Percentiles rank a stretch among this genome's conserved stretches.
Conservation (phyloP, 2,888 invertebrate species). For the Lochmaea capreae region DNA sequence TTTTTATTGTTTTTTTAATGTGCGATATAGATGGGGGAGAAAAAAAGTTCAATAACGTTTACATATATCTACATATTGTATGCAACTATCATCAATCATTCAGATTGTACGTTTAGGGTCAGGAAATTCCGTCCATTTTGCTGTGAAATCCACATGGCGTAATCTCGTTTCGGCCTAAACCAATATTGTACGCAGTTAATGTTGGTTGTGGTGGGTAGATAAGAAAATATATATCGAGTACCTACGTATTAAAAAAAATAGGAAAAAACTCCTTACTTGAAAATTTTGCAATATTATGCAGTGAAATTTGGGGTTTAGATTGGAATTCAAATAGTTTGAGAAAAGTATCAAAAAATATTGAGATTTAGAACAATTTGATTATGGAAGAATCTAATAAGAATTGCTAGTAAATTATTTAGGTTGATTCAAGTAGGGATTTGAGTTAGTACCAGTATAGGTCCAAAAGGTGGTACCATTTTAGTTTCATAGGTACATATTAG, state of each 20-base stretch:
- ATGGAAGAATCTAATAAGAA: too few species aligned
- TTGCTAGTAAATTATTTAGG: too few species aligned
- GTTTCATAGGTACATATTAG: too few species aligned
- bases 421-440: too few species aligned
- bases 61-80: constrained; percentile 7
- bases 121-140: constrained; percentile 22
- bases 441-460: too few species aligned
- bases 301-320: not conserved
- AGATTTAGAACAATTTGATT: too few species aligned
- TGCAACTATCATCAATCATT: constrained; percentile 25
- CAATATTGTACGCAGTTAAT: constrained; percentile 12
- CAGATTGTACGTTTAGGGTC: constrained; percentile 25
- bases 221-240: constrained; percentile 12
- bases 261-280: not conserved
- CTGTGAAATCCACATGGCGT: constrained; percentile 18
- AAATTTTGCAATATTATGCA: not conserved
- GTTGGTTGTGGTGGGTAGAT: constrained; percentile 10
- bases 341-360: too few species aligned
- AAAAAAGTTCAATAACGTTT: constrained; percentile 6
- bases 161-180: constrained; percentile 13
- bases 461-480: too few species aligned
- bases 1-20: not conserved
- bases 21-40: not conserved
- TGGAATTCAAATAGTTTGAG: too few species aligned
- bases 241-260: not conserved